Percentiles rank a stretch among this genome's conserved stretches.
Conservation (phyloP, 2,113 vertebrate genomes). For the Aspiorhynchus laticeps region DNA sequence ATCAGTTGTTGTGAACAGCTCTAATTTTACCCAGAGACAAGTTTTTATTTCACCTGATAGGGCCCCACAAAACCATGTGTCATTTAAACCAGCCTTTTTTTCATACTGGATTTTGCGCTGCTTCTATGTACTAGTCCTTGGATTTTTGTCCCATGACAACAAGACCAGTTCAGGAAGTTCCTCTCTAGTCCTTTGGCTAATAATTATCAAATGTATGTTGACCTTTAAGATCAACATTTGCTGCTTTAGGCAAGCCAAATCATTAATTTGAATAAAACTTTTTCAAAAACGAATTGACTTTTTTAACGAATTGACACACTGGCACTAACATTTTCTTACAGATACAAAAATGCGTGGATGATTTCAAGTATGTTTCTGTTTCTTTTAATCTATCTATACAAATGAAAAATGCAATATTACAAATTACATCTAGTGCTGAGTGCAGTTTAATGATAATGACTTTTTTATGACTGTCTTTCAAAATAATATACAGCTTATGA, state of each 20-base stretch:
- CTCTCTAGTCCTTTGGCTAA: neutral
- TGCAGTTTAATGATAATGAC: conserved; percentile 28
- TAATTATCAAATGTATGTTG: neutral
- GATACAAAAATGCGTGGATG: neutral
- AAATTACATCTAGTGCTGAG: conserved; percentile 25
- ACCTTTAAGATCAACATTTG: neutral
- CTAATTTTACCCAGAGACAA: too few relatives aligned
- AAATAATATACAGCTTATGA: conserved; percentile 39
- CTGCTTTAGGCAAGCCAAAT: neutral
- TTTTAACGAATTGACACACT: neutral
- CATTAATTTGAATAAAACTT: neutral
- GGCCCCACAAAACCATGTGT: neutral
- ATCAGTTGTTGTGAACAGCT: neutral
- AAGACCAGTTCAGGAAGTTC: neutral
- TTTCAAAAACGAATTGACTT: neutral
- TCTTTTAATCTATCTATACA: neutral
- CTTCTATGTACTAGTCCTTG: neutral
- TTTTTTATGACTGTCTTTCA: conserved; percentile 29
- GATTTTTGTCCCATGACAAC: neutral
- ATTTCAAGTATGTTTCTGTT: neutral
- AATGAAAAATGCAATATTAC: conserved; percentile 25
- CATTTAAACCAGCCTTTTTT: neutral
- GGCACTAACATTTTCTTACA: neutral
- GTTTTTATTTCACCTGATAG: neutral
- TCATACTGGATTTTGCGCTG: neutral